Evolutionary conservation across 1,140 invertebrate genomes (phyloP).

Genomic region (Thaumatotibia leucotreta): DNA sequence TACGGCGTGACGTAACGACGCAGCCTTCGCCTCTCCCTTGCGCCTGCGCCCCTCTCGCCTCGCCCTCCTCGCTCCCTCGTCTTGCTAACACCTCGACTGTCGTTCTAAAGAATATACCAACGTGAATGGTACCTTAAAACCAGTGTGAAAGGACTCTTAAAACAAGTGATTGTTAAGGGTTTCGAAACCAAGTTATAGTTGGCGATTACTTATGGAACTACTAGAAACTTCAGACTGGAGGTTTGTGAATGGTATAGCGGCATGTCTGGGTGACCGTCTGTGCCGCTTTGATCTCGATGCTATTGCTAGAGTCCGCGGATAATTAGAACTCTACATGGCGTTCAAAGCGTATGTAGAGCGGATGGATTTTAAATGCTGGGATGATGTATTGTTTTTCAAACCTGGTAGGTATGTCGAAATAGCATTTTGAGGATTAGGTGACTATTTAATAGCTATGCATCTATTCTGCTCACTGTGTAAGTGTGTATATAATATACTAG

Average conservation of each 20-base stretch:
- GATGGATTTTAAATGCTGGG: background rate
- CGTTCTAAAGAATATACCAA: background rate
- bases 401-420: no score
- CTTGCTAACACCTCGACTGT: conserved; percentile 4
- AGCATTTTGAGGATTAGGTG: no score
- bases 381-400: no score
- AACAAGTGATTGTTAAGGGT: background rate
- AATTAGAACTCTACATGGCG: conserved; percentile 46
- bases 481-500: no score
- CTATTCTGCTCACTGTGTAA: no score
- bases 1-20: conserved; percentile 58
- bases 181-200: background rate
- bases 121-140: background rate
- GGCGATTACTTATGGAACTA: background rate
- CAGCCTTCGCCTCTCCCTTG: conserved; percentile 46
- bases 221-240: background rate
- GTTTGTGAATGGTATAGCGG: background rate
- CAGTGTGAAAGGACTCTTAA: background rate
- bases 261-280: conserved; percentile 60
- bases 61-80: conserved; percentile 23
- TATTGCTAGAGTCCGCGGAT: conserved; percentile 23
- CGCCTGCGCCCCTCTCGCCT: conserved; percentile 20
- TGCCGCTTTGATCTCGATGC: conserved; percentile 36
- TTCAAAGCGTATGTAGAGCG: background rate
- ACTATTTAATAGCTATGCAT: no score